phyloP scores from a whole-genome alignment of 2,113 vertebrate genomes.

The Callospermophilus lateralis region DNA sequence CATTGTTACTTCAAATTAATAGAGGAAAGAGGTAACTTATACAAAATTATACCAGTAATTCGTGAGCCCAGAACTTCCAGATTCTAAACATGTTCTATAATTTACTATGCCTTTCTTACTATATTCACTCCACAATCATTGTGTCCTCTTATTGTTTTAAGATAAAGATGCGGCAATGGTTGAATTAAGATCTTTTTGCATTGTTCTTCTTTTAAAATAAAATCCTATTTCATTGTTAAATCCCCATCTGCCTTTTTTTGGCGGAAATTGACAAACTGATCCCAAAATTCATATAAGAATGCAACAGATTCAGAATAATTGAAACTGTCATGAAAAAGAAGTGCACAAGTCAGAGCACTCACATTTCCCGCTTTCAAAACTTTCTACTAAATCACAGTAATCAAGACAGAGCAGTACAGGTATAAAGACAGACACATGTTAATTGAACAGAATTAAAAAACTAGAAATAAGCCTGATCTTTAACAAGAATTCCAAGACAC shows the following conservation, averaged over 20 bases:
- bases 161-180: neutral
- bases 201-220: neutral
- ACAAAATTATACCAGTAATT: neutral
- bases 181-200: neutral
- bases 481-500: neutral
- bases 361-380: neutral
- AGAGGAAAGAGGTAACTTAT: constrained; percentile 22
- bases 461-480: neutral
- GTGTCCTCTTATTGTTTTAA: neutral
- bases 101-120: neutral
- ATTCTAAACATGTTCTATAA: neutral
- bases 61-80: neutral
- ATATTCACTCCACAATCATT: neutral
- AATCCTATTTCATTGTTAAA: constrained; percentile 11
- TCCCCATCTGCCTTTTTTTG: neutral
- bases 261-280: neutral
- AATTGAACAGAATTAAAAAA: neutral
- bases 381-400: neutral
- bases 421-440: neutral
- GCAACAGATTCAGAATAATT: neutral
- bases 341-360: neutral
- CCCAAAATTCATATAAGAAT: neutral
- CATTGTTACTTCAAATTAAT: neutral
- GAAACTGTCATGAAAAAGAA: neutral
- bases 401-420: neutral